phyloP scores from a whole-genome alignment of 2,797 vertebrate genomes.

The Sebastes hubbsi region DNA sequence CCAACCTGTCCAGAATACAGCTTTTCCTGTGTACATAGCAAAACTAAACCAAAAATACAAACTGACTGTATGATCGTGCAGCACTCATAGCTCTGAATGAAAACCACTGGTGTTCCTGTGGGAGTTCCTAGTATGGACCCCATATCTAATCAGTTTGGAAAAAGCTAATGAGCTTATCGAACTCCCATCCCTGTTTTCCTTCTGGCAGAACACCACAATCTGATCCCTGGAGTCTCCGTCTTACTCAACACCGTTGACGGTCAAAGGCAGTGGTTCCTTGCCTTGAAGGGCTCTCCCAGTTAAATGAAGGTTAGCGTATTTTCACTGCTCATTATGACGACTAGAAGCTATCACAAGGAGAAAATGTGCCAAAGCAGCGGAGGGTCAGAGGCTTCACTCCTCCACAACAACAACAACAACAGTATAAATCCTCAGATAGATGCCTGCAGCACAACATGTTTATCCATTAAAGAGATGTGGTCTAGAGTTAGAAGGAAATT shows the following conservation, averaged over 20 bases:
- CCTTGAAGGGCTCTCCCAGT: conserved; percentile 48
- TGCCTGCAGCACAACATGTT: conserved; percentile 1
- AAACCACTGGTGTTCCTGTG: conserved; percentile 2
- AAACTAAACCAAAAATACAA: neutral
- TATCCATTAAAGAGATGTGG: conserved; percentile 2
- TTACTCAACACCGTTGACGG: conserved; percentile 40
- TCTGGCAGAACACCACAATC: conserved; percentile 46
- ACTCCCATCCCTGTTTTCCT: conserved; percentile 41
- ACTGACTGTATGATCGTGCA: neutral
- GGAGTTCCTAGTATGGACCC: conserved; percentile 39
- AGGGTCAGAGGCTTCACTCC: conserved; percentile 55
- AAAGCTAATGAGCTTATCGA: conserved; percentile 63
- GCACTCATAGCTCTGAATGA: conserved; percentile 11
- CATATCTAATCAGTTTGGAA: conserved; percentile 62
- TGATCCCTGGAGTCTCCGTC: conserved; percentile 37
- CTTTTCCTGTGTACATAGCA: neutral
- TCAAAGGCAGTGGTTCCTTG: conserved; percentile 51
- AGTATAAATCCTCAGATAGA: conserved; percentile 9
- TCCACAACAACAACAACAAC: conserved; percentile 29
- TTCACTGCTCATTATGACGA: conserved; percentile 30
- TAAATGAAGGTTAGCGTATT: conserved; percentile 39
- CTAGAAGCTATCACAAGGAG: neutral
- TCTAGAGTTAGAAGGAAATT: neutral
- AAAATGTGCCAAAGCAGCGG: conserved; percentile 9
- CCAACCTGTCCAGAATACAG: neutral